phyloP scores from a whole-genome alignment of 2,797 vertebrate genomes.

The Petrocephalus schoutedeni region DNA sequence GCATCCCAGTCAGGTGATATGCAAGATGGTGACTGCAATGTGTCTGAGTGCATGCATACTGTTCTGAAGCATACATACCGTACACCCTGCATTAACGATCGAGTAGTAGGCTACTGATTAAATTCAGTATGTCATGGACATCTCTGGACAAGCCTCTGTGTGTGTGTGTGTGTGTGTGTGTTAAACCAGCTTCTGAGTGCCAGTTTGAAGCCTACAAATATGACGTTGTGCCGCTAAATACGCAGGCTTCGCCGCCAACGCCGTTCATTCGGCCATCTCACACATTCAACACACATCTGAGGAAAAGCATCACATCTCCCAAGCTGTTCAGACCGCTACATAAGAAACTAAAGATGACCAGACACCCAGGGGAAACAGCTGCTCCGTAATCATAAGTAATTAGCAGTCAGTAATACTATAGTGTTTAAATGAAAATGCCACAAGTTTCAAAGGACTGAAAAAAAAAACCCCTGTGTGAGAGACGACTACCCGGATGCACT shows the following conservation, averaged over 20 bases:
- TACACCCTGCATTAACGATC: background rate
- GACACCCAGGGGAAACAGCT: background rate
- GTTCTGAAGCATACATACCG: background rate
- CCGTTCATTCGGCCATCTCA: background rate
- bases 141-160: background rate
- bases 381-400: background rate
- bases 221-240: background rate
- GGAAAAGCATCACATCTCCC: background rate
- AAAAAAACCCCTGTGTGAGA: background rate
- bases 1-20: background rate
- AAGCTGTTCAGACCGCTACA: background rate
- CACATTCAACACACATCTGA: slow-evolving; percentile 14
- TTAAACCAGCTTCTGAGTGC: background rate
- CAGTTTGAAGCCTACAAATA: background rate
- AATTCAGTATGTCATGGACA: background rate
- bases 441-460: background rate
- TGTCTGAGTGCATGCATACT: background rate
- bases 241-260: background rate
- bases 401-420: background rate
- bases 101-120: too few species aligned
- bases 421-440: background rate
- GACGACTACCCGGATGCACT: background rate
- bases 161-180: background rate
- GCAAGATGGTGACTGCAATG: background rate
- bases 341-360: background rate